phyloP scores from a whole-genome alignment of 2,888 invertebrate species.

The Deladenus siricidicola region DNA sequence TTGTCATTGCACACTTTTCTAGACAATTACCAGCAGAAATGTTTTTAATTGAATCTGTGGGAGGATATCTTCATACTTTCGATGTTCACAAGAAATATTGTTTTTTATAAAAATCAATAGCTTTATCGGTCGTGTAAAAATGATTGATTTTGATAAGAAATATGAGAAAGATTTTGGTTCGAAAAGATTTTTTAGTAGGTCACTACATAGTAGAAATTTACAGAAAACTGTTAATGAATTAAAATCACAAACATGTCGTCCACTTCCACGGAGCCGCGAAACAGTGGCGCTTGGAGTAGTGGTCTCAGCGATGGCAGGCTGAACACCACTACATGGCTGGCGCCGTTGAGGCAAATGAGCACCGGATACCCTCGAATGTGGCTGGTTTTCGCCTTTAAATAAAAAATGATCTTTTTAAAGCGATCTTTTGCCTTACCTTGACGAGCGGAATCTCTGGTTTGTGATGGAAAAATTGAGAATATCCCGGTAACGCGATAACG shows the following conservation, averaged over 20 bases:
- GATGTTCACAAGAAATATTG: too few species aligned
- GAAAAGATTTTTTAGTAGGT: too few species aligned
- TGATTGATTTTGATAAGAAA: too few species aligned
- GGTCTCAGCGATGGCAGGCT: conserved; percentile 89
- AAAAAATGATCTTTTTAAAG: not conserved
- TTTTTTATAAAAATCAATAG: too few species aligned
- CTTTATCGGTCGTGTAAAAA: too few species aligned
- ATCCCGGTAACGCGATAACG: conserved; percentile 44
- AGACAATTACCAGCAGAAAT: too few species aligned
- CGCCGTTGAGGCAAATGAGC: conserved; percentile 41
- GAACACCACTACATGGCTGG: conserved; percentile 73
- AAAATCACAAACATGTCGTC: conserved; percentile 46
- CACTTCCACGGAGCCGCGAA: conserved; percentile 62
- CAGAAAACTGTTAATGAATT: too few species aligned
- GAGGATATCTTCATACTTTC: too few species aligned
- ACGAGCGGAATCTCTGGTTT: conserved; percentile 47
- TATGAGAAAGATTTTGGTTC: too few species aligned
- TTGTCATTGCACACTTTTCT: too few species aligned
- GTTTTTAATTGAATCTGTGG: too few species aligned
- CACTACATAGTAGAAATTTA: too few species aligned
- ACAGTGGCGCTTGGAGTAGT: conserved; percentile 83
- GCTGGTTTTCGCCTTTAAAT: conserved; percentile 32
- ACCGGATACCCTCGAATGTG: conserved; percentile 49
- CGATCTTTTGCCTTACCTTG: conserved; percentile 28
- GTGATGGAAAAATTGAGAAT: conserved; percentile 39